phyloP scores from a whole-genome alignment of 2,113 vertebrate genomes.

The Tetraodon nigroviridis region DNA sequence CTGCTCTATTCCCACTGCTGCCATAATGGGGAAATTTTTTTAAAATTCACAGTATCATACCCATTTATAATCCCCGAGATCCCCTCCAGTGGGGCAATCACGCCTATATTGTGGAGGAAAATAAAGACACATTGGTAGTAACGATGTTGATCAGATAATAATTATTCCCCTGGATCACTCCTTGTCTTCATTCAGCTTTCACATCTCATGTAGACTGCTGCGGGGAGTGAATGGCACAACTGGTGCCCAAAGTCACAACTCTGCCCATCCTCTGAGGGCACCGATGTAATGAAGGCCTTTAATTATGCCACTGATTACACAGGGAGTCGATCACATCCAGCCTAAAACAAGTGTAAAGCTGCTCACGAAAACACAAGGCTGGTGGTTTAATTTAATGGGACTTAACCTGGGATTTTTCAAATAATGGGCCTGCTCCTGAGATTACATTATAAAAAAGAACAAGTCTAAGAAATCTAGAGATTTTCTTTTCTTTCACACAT shows the following conservation, averaged over 20 bases:
- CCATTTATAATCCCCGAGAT: conserved; percentile 5
- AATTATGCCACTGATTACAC: conserved; percentile 67
- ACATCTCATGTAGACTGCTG: conserved; percentile 15
- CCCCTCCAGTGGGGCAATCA: no score
- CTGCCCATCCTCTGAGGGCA: conserved; percentile 43
- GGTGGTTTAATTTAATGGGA: no score
- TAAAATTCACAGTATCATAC: conserved; percentile 6
- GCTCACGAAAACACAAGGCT: not conserved
- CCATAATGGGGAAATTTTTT: conserved; percentile 15
- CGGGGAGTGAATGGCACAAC: conserved; percentile 48
- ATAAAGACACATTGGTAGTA: conserved; percentile 5
- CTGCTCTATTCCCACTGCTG: conserved; percentile 18
- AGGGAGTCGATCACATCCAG: conserved; percentile 40
- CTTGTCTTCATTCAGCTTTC: conserved; percentile 35
- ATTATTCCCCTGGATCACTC: conserved; percentile 6
- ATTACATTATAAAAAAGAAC: no score
- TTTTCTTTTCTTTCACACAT: no score
- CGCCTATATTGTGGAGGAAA: not conserved
- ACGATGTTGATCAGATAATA: conserved; percentile 30
- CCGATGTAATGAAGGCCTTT: conserved; percentile 62
- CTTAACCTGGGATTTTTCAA: no score
- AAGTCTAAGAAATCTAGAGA: no score
- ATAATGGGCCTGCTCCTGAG: no score
- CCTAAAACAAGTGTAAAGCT: conserved; percentile 30
- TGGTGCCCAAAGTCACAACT: conserved; percentile 44